phyloP scores from a whole-genome alignment of 2,888 invertebrate species.

The Drosophila paucipuncta region DNA sequence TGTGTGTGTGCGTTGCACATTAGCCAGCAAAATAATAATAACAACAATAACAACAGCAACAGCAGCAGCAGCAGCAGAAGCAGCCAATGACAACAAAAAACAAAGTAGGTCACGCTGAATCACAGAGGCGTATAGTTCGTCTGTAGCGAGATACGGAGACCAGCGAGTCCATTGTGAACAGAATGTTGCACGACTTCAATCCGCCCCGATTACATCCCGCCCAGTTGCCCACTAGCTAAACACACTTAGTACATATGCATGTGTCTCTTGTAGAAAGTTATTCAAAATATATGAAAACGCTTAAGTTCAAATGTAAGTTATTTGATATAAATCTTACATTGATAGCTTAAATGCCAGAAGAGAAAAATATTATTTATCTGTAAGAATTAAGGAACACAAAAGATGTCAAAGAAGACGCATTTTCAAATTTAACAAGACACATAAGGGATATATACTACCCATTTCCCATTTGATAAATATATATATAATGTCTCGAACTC shows the following conservation, averaged over 20 bases:
- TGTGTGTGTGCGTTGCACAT: slow-evolving; percentile 44
- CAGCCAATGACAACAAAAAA: slow-evolving; percentile 73
- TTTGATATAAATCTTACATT: neutral
- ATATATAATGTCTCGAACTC: neutral
- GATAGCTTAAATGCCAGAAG: no score
- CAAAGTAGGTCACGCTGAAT: slow-evolving; percentile 68
- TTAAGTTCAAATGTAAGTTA: neutral
- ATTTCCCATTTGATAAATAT: no score
- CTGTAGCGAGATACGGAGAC: slow-evolving; percentile 20
- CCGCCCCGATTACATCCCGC: slow-evolving; percentile 35
- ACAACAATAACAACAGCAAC: slow-evolving; percentile 1
- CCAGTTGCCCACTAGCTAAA: neutral
- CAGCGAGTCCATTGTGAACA: slow-evolving; percentile 12
- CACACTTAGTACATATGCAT: neutral
- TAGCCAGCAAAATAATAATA: slow-evolving; percentile 4
- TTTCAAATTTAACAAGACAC: neutral
- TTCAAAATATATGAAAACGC: neutral
- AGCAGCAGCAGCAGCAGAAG: slow-evolving; percentile 13
- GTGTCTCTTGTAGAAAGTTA: neutral
- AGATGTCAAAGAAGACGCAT: neutral
- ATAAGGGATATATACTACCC: neutral
- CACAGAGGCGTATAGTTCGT: slow-evolving; percentile 66
- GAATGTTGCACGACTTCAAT: slow-evolving; percentile 29
- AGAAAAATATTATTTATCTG: neutral
- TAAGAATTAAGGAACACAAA: neutral